Evolutionary conservation across 2,888 invertebrate genomes (phyloP).

Genomic region (Thymelicus lineola): DNA sequence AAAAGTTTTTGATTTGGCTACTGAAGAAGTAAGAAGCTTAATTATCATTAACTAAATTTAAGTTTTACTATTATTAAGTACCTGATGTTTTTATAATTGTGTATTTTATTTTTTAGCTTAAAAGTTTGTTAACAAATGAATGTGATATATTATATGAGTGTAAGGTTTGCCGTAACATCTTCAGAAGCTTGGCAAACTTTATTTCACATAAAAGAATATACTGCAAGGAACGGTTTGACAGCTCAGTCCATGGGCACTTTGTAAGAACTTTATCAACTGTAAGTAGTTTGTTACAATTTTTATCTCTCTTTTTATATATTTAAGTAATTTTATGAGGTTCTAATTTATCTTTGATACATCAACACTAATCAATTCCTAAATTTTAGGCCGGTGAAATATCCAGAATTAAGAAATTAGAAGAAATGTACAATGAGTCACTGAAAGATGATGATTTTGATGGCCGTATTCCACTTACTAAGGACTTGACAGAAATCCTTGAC

Average conservation of each 20-base stretch:
- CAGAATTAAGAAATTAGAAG: conserved; percentile 79
- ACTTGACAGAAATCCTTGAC: conserved; percentile 84
- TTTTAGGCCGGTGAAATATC: conserved; percentile 72
- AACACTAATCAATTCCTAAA: conserved; percentile 19
- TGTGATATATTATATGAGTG: conserved; percentile 96
- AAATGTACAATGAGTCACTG: conserved; percentile 71
- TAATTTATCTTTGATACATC: background rate
- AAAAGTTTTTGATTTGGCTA: conserved; percentile 90
- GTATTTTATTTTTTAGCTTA: conserved; percentile 84
- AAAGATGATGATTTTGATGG: conserved; percentile 57
- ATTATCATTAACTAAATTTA: conserved; percentile 4
- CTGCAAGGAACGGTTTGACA: conserved; percentile 87
- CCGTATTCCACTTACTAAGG: conserved; percentile 78
- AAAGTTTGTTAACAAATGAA: conserved; percentile 90
- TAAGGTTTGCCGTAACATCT: conserved; percentile 93
- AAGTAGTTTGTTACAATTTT: conserved; percentile 52
- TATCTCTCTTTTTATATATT: conserved; percentile 5
- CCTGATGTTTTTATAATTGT: conserved; percentile 15
- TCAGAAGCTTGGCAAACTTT: conserved; percentile 94
- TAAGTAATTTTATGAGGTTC: background rate
- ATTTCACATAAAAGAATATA: conserved; percentile 95
- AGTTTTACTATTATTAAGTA: background rate
- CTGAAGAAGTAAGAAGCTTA: conserved; percentile 87
- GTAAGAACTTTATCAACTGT: conserved; percentile 74
- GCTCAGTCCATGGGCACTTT: conserved; percentile 74